Conservation (phyloP, 2,888 invertebrate species). For the Agrilus biguttatus region DNA sequence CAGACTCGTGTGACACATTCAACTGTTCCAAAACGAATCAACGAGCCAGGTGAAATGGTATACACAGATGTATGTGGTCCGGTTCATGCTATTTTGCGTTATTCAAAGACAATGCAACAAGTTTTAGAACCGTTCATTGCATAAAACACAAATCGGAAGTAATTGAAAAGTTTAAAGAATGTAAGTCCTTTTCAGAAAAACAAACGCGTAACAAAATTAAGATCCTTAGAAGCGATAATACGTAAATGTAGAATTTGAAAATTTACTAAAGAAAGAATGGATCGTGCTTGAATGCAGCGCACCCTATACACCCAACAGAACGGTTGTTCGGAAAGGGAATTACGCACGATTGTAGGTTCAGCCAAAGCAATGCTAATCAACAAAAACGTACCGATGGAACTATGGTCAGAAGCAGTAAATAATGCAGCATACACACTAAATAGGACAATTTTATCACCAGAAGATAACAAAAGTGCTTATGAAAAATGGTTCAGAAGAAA, state of each 20-base stretch:
- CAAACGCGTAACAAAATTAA: slow-evolving; percentile 6
- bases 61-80: slow-evolving; percentile 10
- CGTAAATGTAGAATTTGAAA: slow-evolving; percentile 1
- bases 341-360: slow-evolving; percentile 15
- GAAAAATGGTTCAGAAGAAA: slow-evolving; percentile 14
- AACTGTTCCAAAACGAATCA: slow-evolving; percentile 1
- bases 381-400: slow-evolving; percentile 11
- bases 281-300: slow-evolving; percentile 13
- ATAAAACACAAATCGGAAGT: slow-evolving; percentile 4
- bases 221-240: slow-evolving; percentile 5
- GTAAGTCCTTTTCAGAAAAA: slow-evolving; percentile 6
- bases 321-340: slow-evolving; percentile 15
- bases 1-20: slow-evolving; percentile 8
- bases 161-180: slow-evolving; percentile 8
- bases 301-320: slow-evolving; percentile 13
- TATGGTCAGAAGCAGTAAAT: slow-evolving; percentile 21
- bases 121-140: slow-evolving; percentile 9
- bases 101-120: slow-evolving; percentile 11
- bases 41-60: slow-evolving; percentile 10
- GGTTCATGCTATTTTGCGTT: slow-evolving; percentile 10
- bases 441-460: slow-evolving; percentile 10
- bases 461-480: too few relatives aligned
- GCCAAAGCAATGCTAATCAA: slow-evolving; percentile 17
- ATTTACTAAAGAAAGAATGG: slow-evolving; percentile 10
- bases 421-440: slow-evolving; percentile 21